Evolutionary conservation across 92 coral and sea anemone species (phyloP), one percentile per base, ranked within the genome.

Genomic region (Phenganax stokvisi): DNA sequence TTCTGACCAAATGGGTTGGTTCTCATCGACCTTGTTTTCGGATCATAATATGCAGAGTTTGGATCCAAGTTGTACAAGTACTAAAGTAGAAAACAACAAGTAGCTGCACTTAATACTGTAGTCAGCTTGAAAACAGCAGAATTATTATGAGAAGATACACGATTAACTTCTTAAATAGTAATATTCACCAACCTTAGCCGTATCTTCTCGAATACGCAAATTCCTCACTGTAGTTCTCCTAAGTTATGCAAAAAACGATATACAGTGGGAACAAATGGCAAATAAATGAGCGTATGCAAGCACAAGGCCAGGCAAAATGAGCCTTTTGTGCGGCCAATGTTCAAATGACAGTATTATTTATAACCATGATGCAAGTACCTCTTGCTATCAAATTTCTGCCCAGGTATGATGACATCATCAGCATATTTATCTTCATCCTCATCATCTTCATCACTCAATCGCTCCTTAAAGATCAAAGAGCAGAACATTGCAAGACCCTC

Each of bases 391-490:
- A 94, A 94, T 87, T 94, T 94, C 72, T 92, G 97, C 29, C 98
- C 98, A 7, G 98, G 98, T 92, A 94, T 94, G 68, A 89, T 92
- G 79, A 89, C 90, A 64, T 87, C 85, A 44, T 94, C 98, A 3
- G 98, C 98, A 82, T 92, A 94, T 68, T 94, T 92, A 74, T 94
- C 98, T 85, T 92, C 97, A 87, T 94, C 98, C 16, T 90, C 98
- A 71, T 92, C 92, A 64, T 91, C 92, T 7, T 89, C 90, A 64
- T 88, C 89, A 72, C 88, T 79, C 15, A 77, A 62, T n/a, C 62
- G 61, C 17, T 79, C 83, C 83, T 79, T n/a, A 5, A 51, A 73
- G 6, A 73, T 0, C 27, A 25, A 13, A 59, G 16, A 25, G 7
- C 65, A 59, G 7, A 59, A 59, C 16, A 59, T 13, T 37, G 47